A percentile compares a stretch with the other conserved stretches of the same genome.
Evolutionary conservation across 1,140 invertebrate species (phyloP).

Genomic region (Pollicipes pollicipes): DNA sequence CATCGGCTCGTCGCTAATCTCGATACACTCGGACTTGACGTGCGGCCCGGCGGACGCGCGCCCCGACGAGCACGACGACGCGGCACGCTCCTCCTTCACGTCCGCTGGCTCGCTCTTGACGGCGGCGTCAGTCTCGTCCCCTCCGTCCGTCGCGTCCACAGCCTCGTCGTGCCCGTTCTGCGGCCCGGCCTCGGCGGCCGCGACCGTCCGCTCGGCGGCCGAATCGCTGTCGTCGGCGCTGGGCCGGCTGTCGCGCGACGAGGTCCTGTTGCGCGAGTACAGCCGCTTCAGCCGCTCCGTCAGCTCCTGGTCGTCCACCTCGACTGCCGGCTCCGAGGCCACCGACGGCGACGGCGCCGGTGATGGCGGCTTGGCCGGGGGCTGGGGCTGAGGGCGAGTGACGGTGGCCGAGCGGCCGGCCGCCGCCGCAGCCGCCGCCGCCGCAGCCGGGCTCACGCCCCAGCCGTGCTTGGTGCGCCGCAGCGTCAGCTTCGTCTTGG

Average conservation of each 20-base stretch:
- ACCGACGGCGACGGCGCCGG: background rate
- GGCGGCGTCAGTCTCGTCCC: background rate
- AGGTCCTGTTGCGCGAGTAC: background rate
- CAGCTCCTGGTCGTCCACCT: background rate
- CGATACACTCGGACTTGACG: background rate
- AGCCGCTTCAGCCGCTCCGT: background rate
- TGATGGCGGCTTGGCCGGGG: too few species aligned
- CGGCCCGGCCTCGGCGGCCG: too few species aligned
- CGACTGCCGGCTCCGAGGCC: background rate
- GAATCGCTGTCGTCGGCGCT: background rate
- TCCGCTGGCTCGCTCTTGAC: background rate
- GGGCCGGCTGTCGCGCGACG: background rate
- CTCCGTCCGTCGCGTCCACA: background rate
- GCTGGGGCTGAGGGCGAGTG: too few species aligned
- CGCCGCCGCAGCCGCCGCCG: too few species aligned
- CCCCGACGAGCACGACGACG: too few species aligned
- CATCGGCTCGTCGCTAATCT: background rate
- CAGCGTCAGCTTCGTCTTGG: background rate
- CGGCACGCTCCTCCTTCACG: background rate
- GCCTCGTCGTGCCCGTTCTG: background rate
- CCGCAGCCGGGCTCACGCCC: background rate
- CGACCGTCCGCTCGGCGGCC: too few species aligned
- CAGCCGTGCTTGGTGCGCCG: background rate
- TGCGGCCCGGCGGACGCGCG: too few species aligned
- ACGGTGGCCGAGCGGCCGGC: too few species aligned